Evolutionary conservation across 2,797 vertebrate species (phyloP), one percentile per base, ranked within the genome.

Genomic region (Aplochiton taeniatus): DNA sequence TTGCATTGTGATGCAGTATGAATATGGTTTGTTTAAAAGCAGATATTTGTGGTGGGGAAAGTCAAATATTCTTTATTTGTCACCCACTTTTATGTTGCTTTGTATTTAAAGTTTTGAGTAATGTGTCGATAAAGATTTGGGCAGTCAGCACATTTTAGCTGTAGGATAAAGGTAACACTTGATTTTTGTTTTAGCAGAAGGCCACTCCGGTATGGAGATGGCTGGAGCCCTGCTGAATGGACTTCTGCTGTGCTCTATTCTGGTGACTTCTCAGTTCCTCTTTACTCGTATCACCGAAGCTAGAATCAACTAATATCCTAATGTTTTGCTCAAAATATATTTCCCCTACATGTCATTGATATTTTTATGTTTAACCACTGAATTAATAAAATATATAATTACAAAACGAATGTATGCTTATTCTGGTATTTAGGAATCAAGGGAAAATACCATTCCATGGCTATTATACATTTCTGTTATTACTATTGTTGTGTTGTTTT

Each of bases 151-250:
- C 31, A 31, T 31, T 31, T 31, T 31, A 6, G 31, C 31, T 3
- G 31, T 31, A 31, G 31, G 31, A 31, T 31, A 31, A 31, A 31
- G 48, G 4, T n/a, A 65, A 56, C 20, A 11, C 1, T 55, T 44
- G 4, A 70, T 50, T 45, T 86, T 79, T 84, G 45, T 81, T 84
- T 75, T 58, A 80, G 60, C 41, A 44, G 77, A 74, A 68, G 41
- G 67, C 66, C 57, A 48, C 56, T 31, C 65, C 78, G 78, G 73
- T 70, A 18, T 65, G 76, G 89, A 86, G 81, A 95, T 94, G 93
- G 74, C 73, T 60, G 75, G 73, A 60, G 51, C 70, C 49, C 68
- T 86, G 53, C 66, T 85, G 58, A 80, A 79, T 76, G 78, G 62
- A 70, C 67, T 85, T 64, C 56, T 82, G 75, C 73, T 91, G 60